Percentiles rank a stretch among this genome's conserved stretches.
Conservation (phyloP, 1,140 invertebrate genomes). For the Diachasmimorpha longicaudata region DNA sequence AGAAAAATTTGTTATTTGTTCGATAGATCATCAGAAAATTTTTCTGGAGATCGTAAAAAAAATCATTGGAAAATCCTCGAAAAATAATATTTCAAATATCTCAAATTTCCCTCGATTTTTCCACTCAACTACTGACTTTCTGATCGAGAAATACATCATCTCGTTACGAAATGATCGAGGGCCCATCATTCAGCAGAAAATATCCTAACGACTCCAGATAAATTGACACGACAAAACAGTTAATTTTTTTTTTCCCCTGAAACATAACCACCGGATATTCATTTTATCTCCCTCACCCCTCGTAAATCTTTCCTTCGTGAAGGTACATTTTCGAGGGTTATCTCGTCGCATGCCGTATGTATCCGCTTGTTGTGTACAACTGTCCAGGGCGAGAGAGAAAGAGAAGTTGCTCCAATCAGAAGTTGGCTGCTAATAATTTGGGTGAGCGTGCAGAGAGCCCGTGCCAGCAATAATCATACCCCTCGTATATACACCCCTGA, state of each 20-base stretch:
- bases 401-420: slow-evolving; percentile 51
- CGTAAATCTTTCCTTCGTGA: background rate
- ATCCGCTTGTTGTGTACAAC: background rate
- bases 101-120: background rate
- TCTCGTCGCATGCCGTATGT: background rate
- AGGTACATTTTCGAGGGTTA: slow-evolving; percentile 6
- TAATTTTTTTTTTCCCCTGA: background rate
- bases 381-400: background rate
- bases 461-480: slow-evolving; percentile 55
- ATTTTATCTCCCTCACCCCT: background rate
- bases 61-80: too few relatives aligned
- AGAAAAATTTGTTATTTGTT: too few relatives aligned
- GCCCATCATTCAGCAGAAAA: background rate
- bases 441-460: slow-evolving; percentile 27
- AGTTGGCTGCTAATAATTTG: slow-evolving; percentile 53
- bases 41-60: too few relatives aligned
- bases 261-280: background rate
- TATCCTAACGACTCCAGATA: background rate
- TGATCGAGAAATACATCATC: background rate
- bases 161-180: background rate
- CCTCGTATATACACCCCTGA: slow-evolving; percentile 14
- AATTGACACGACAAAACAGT: slow-evolving; percentile 9
- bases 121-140: too few relatives aligned
- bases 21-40: too few relatives aligned
- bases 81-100: too few relatives aligned